Evolutionary conservation across 92 coral and sea anemone species (phyloP), one percentile per base, ranked within the genome.

Genomic region (Zoanthus sociatus): DNA sequence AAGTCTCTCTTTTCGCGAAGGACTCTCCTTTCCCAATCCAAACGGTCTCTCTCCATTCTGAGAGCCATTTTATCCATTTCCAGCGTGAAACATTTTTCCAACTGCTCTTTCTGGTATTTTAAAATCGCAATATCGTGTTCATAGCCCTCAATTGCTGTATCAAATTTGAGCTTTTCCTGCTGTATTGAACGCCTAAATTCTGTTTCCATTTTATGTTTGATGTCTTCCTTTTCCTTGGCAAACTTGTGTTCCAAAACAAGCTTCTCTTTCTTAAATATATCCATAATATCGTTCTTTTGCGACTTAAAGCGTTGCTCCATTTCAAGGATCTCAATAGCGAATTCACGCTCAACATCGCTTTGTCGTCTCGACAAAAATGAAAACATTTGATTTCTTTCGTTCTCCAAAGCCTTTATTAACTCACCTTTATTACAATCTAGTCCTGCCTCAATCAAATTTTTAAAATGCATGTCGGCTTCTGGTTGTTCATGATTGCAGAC

Each of bases 281-380:
- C 91, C 98, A 97, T 95, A 64, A 97, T 88, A 47, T 97, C 99
- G 72, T 92, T 97, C 89, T 97, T 97, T 89, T 97, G 99, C 48
- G 96, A 87, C 45, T 95, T 93, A 88, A 97, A 97, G 32, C 96
- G 93, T 47, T 97, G 95, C 46, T 97, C 97, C 93, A 95, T 93
- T 37, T 97, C 99, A 3, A 95, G 74, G 63, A 93, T 93, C 89
- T 97, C 99, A 12, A 93, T 89, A 11, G 98, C 93, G 58, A 93
- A 97, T 77, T 95, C 97, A 60, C 96, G 94, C 70, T 97, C 99
- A 20, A 97, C 85, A 81, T 92, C 95, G 45, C 95, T 91, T 84
- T 95, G 97, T 45, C 95, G 93, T 58, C 92, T 95, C 4, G 98
- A 91, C 83, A 94, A 90, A 78, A 90, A 91, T 45, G 91, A 87